A percentile compares a stretch with the other conserved stretches of the same genome.
Evolutionary conservation across 2,113 vertebrate genomes (phyloP).

Genomic region (Nanorana parkeri): DNA sequence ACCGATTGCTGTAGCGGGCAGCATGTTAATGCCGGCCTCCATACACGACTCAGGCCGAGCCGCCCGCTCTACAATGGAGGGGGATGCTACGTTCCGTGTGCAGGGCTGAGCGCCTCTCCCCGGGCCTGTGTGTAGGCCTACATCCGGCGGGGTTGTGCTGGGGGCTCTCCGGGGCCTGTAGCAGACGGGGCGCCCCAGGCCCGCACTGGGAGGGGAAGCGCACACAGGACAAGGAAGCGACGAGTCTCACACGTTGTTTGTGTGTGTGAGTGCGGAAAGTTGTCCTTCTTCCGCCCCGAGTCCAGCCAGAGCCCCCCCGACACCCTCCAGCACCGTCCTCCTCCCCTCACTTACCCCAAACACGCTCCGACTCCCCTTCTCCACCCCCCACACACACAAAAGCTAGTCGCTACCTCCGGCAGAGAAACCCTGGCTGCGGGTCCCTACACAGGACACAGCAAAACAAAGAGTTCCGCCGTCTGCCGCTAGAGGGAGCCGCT

Average conservation of each 20-base stretch:
- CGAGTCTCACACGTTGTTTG: constrained; percentile 26
- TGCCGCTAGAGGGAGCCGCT: not conserved
- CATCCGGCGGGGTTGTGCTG: too few species aligned
- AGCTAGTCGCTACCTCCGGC: not conserved
- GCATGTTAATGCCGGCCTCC: too few species aligned
- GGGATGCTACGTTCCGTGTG: too few species aligned
- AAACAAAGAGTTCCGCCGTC: not conserved
- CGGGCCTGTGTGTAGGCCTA: too few species aligned
- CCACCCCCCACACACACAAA: not conserved
- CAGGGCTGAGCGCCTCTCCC: too few species aligned
- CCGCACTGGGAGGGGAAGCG: not conserved
- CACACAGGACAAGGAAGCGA: not conserved
- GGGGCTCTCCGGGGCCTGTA: too few species aligned
- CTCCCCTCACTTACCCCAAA: constrained; percentile 4
- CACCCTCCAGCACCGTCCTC: not conserved
- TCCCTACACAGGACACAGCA: not conserved
- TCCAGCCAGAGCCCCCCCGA: not conserved
- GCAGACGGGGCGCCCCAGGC: not conserved
- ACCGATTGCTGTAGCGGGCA: too few species aligned
- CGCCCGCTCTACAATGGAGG: too few species aligned
- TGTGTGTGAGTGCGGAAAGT: constrained; percentile 24
- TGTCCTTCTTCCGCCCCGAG: not conserved
- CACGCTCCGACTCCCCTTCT: accelerated
- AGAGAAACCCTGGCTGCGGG: constrained; percentile 11
- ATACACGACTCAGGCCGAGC: too few species aligned